phyloP scores from a whole-genome alignment of 2,888 invertebrate species.

The Agrotis exclamationis region DNA sequence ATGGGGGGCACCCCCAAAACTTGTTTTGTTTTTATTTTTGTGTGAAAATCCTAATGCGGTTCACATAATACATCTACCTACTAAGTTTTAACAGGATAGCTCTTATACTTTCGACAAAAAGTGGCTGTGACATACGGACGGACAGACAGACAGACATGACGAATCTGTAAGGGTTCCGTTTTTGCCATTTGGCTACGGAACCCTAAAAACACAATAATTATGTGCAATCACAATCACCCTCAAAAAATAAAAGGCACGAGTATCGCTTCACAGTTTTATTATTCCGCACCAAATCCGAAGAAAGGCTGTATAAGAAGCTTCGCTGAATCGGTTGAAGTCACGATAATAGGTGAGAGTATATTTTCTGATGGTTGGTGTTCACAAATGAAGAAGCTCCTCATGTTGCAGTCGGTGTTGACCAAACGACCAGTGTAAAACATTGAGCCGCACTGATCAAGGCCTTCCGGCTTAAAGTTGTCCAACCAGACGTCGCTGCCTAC shows the following conservation, averaged over 20 bases:
- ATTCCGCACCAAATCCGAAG: neutral
- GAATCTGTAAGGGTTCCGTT: no score
- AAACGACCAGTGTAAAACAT: constrained; percentile 81
- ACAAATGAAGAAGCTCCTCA: constrained; percentile 79
- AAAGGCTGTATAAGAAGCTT: neutral
- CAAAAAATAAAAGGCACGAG: neutral
- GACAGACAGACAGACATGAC: no score
- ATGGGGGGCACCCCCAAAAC: no score
- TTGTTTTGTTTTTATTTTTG: no score
- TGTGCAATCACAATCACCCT: no score
- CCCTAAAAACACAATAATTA: no score
- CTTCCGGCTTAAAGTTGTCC: constrained; percentile 23
- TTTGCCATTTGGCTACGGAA: no score
- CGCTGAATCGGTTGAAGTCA: neutral
- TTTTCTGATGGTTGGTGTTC: constrained; percentile 74
- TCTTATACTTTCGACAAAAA: no score
- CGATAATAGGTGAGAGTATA: neutral
- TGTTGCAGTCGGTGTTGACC: constrained; percentile 76
- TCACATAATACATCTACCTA: no score
- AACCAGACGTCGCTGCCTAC: constrained; percentile 16
- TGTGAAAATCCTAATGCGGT: no score
- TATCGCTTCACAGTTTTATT: neutral
- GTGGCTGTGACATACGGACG: no score
- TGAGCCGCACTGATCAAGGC: constrained; percentile 76
- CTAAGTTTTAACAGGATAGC: no score